phyloP scores from a whole-genome alignment of 2,797 vertebrate genomes.

The Agapornis canus region DNA sequence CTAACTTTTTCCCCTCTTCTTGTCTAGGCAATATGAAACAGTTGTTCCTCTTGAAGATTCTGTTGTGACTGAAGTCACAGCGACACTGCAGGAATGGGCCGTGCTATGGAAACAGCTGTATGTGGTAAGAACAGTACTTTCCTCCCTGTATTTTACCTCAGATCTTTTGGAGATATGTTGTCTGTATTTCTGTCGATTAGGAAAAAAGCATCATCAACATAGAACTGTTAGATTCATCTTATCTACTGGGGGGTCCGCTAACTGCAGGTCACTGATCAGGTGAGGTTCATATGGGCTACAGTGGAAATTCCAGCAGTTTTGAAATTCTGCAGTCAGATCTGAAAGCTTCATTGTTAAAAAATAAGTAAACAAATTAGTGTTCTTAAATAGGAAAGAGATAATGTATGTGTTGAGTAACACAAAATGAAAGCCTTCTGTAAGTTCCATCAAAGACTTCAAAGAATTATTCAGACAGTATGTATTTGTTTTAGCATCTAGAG shows the following conservation, averaged over 20 bases:
- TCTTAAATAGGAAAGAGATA: neutral
- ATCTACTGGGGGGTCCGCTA: neutral
- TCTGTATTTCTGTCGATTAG: neutral
- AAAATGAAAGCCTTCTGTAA: neutral
- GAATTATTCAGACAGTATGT: neutral
- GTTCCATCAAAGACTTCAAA: neutral
- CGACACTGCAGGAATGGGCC: slow-evolving; percentile 94
- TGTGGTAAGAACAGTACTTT: slow-evolving; percentile 84
- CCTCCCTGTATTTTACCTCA: neutral
- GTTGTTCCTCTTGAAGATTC: slow-evolving; percentile 91
- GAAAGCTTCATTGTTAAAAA: neutral
- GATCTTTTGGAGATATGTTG: neutral
- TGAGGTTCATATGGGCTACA: rapidly evolving
- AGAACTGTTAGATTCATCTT: neutral
- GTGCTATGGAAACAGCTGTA: slow-evolving; percentile 95
- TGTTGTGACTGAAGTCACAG: slow-evolving; percentile 90
- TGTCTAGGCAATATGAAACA: slow-evolving; percentile 90
- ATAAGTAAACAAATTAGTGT: neutral
- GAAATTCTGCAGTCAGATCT: neutral
- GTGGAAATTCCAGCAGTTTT: neutral
- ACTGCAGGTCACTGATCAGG: neutral
- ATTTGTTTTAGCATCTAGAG: neutral
- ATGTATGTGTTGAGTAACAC: neutral
- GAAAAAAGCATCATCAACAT: neutral
- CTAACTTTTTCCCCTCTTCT: neutral